phyloP scores from a whole-genome alignment of 2,113 vertebrate genomes.

The Psammodynastes pulverulentus region DNA sequence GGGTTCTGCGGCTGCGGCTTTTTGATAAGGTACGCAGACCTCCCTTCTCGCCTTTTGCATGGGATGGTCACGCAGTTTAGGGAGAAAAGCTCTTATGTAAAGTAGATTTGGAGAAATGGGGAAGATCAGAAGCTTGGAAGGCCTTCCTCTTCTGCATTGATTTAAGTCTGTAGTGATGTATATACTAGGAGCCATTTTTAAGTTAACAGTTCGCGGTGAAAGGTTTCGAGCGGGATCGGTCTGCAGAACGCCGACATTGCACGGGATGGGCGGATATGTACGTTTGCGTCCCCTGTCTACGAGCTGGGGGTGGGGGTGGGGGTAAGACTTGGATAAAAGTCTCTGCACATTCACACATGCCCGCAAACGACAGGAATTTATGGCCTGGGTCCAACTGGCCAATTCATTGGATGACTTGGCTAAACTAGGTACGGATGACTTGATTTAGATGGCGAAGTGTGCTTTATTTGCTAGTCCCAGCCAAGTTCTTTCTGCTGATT shows the following conservation, averaged over 20 bases:
- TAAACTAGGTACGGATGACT: background rate
- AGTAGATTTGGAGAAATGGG: background rate
- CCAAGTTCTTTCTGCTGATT: background rate
- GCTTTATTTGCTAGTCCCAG: background rate
- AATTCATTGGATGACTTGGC: background rate
- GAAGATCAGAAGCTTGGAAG: background rate
- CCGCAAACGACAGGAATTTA: background rate
- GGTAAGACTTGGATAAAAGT: background rate
- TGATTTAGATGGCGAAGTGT: background rate
- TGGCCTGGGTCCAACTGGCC: background rate
- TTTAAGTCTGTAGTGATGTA: background rate
- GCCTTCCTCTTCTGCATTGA: background rate
- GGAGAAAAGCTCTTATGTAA: background rate
- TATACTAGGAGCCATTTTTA: slow-evolving; percentile 44
- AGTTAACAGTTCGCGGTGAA: background rate
- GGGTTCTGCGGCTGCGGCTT: background rate
- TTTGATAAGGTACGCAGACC: slow-evolving; percentile 14
- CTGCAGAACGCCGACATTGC: background rate
- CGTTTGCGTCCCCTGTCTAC: background rate
- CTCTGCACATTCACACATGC: background rate
- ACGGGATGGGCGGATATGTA: background rate
- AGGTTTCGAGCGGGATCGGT: background rate
- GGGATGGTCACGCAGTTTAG: background rate
- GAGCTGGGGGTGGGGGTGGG: background rate
- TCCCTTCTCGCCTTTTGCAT: background rate